Conservation (phyloP, 92 coral and sea anemone genomes). For the Epizoanthus stellaris region DNA sequence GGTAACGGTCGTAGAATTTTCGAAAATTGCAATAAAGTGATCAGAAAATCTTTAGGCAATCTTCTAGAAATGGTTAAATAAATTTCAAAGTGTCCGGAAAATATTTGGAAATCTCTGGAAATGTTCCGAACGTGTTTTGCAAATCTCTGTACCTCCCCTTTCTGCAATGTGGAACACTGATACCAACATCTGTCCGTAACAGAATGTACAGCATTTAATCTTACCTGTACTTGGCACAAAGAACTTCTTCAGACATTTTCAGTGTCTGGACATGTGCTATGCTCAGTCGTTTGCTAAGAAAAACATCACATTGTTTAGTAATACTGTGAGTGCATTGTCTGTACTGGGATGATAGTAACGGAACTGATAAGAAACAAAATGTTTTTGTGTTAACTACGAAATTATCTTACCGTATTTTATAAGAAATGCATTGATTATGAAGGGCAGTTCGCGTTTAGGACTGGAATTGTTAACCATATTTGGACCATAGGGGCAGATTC, state of each 20-base stretch:
- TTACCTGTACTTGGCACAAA: constrained; percentile 95
- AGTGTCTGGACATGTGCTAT: constrained; percentile 89
- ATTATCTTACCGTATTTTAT: too few species aligned
- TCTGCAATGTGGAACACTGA: not conserved
- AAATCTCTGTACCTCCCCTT: not conserved
- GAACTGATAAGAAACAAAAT: not conserved
- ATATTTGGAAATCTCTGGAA: not conserved
- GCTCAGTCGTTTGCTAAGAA: constrained; percentile 84
- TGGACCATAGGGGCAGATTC: too few species aligned
- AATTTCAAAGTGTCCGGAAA: too few species aligned
- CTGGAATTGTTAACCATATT: too few species aligned
- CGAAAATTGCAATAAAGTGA: too few species aligned
- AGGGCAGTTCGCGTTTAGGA: too few species aligned
- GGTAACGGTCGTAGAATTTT: too few species aligned
- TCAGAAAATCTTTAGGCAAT: too few species aligned
- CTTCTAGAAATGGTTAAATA: too few species aligned
- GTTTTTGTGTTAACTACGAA: too few species aligned
- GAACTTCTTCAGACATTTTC: constrained; percentile 91
- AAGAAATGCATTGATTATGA: too few species aligned
- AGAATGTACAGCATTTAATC: not conserved
- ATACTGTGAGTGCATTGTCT: too few species aligned
- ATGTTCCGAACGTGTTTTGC: not conserved
- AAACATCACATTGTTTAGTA: not conserved
- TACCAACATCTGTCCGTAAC: not conserved
- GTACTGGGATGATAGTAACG: not conserved